These are phyloP conservation scores for Lethocerus indicus DNA, from an alignment of 1,140 invertebrate genomes.

Conservation along the genomic window DNA sequence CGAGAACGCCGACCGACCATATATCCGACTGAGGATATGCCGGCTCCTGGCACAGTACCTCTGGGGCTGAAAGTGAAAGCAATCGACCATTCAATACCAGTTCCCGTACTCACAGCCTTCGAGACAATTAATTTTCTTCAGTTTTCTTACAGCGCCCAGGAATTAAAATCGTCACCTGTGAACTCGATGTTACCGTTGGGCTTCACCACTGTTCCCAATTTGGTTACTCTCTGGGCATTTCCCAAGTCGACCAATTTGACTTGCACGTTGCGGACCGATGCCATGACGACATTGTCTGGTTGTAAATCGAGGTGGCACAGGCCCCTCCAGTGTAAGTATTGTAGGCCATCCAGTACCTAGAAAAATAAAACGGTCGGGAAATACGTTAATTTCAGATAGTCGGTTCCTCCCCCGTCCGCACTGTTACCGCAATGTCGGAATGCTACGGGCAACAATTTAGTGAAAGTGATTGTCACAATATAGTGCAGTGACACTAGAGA, in stretches of 20 bases:
- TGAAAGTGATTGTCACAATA: too few relatives aligned
- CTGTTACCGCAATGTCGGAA: too few relatives aligned
- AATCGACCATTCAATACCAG: constrained; percentile 1
- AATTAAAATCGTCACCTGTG: constrained; percentile 30
- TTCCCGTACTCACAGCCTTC: too few relatives aligned
- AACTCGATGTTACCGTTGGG: constrained; percentile 51
- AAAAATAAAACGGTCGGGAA: too few relatives aligned
- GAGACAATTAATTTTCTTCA: not conserved
- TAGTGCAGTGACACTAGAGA: too few relatives aligned
- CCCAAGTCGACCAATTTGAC: constrained; percentile 89
- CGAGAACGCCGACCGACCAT: constrained; percentile 85
- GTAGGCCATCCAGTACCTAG: constrained; percentile 64
- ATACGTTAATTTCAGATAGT: too few relatives aligned
- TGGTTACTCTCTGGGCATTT: constrained; percentile 59
- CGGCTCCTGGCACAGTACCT: constrained; percentile 72
- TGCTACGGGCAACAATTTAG: too few relatives aligned
- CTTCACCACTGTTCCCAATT: constrained; percentile 52
- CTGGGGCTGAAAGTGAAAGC: constrained; percentile 54
- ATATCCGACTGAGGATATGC: constrained; percentile 83
- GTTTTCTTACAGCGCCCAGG: not conserved
- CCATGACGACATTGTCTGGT: constrained; percentile 94
- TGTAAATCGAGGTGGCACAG: constrained; percentile 86
- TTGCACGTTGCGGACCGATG: constrained; percentile 62
- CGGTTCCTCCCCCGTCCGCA: too few relatives aligned
- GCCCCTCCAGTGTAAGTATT: constrained; percentile 86